These are phyloP conservation scores for Apis cerana DNA, from an alignment of 1,140 invertebrate species.

Conservation along the genomic window DNA sequence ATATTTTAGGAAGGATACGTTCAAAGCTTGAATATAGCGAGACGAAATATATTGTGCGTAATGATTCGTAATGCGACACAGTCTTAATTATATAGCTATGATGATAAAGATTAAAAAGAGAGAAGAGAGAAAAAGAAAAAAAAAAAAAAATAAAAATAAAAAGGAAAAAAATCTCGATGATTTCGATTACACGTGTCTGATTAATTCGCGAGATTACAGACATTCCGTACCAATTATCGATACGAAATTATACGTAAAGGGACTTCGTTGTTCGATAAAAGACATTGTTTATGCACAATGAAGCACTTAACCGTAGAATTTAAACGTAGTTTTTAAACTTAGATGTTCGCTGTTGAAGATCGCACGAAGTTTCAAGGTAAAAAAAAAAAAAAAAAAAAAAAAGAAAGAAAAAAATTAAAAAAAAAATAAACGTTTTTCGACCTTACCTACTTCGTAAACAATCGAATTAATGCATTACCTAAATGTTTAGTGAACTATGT, in stretches of 20 bases:
- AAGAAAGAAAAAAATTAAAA: too few relatives aligned
- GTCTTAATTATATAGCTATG: conserved; percentile 1
- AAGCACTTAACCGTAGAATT: conserved; percentile 36
- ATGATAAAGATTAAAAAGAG: neutral
- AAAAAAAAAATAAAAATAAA: too few relatives aligned
- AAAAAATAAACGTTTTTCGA: too few relatives aligned
- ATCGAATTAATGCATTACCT: conserved; percentile 8
- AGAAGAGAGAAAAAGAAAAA: too few relatives aligned
- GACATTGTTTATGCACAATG: conserved; percentile 26
- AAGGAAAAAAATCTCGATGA: too few relatives aligned
- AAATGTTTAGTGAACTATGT: conserved; percentile 18
- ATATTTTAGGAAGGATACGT: conserved; percentile 13
- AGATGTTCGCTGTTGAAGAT: conserved; percentile 35
- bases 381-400: neutral
- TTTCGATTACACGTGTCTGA: neutral
- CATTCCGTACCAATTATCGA: neutral
- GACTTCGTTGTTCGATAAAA: neutral
- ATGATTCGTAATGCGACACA: neutral
- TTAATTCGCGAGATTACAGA: neutral
- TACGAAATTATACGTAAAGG: neutral
- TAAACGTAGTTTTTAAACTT: conserved; percentile 1
- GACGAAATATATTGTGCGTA: neutral
- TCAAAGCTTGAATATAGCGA: neutral
- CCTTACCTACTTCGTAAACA: neutral
- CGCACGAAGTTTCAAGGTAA: conserved; percentile 34